Evolutionary conservation across 2,888 invertebrate species (phyloP), one percentile per base, ranked within the genome.

Genomic region (Dioctria linearis): DNA sequence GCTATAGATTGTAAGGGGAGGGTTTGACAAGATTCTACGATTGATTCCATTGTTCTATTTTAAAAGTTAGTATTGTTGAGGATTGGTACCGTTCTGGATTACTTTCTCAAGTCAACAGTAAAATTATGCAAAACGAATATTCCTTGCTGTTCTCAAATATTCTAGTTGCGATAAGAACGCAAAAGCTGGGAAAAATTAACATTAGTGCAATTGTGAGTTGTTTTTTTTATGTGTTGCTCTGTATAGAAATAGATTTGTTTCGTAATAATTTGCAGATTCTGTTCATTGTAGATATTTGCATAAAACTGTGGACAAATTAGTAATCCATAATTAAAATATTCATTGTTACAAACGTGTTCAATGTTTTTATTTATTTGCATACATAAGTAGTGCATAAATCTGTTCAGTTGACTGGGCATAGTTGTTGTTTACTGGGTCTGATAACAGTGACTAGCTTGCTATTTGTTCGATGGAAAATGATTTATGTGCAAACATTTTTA

Each of bases 181-280:
- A 37, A 49, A 69, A 37, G 49, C 25, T 37, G 11, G 3, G 51
- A 13, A 6, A 6, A 9, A 69, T 39, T 9, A 69, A 69, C 39
- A 37, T 13, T 8, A 39, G 40, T 39, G 8, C 51, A 9, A 51
- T 8, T 37, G 69, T 51, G n/a, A 69, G 69, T 69, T 51, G n/a
- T 13, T 61, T 61, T 6, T 49, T 49, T 49, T 25, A 25, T 25
- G 25, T 25, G 25, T 25, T 25, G 25, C 25, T 25, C 25, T 25
- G 25, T 25, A 25, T 25, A 1, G 25, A 25, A 54, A 54, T n/a
- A 11, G 43, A 25, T n/a, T 67, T 51, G 51, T 69, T 69, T 51
- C 69, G 69, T n/a, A 37, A 37, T 69, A 25, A 69, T 69, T 69
- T 11, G 69, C 39, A 51, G 69, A 69, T 69, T 69, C 46, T 46